Conservation (phyloP, 2,113 vertebrate species). For the Laterallus jamaicensis region DNA sequence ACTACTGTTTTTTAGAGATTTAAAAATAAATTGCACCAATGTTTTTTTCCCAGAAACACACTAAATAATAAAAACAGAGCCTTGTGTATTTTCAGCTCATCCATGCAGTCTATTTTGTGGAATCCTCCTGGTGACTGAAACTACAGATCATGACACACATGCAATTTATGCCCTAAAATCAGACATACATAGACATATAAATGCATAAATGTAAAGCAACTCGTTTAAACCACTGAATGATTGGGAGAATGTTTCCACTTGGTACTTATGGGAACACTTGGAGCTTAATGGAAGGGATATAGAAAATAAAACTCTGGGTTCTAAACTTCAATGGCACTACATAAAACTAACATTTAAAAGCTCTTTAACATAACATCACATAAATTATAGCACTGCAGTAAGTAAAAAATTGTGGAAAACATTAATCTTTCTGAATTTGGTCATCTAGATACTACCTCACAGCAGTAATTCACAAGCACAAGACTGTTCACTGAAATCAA, state of each 20-base stretch:
- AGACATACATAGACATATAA: too few species aligned
- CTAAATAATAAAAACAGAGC: neutral
- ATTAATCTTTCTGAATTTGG: neutral
- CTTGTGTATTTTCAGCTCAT: neutral
- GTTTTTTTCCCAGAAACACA: neutral
- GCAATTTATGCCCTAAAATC: neutral
- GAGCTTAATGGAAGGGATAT: neutral
- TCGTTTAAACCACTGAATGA: neutral
- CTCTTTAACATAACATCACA: neutral
- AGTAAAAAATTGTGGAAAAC: neutral
- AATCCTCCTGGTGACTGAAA: neutral
- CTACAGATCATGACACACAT: neutral
- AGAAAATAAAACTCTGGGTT: neutral
- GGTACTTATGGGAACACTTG: neutral
- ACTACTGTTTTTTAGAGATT: neutral
- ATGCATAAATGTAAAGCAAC: neutral
- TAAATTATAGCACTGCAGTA: neutral
- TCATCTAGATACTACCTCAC: neutral
- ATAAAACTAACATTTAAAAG: neutral
- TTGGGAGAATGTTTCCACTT: neutral
- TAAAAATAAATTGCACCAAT: neutral
- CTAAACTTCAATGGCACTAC: neutral
- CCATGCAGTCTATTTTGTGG: neutral
- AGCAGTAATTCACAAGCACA: neutral
- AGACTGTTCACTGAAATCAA: neutral